Percentiles rank a stretch among this genome's conserved stretches.
These are phyloP conservation scores for Cylloceria caligata DNA, from an alignment of 2,888 invertebrate genomes.

Conservation along the genomic window DNA sequence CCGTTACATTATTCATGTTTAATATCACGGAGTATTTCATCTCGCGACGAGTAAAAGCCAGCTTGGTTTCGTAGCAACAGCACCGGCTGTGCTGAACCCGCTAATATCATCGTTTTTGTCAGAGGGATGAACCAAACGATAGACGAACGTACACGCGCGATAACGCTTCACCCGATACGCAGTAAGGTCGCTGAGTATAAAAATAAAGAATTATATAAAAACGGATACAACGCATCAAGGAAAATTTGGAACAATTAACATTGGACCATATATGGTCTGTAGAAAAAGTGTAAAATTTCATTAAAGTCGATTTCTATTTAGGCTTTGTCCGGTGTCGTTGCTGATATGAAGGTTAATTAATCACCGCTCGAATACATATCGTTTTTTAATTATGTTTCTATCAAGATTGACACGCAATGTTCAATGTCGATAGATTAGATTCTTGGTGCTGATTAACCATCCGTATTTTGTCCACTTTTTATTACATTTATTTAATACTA, in stretches of 20 bases:
- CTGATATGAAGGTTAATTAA: slow-evolving; percentile 48
- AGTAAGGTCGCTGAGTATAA: no score
- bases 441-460: slow-evolving; percentile 18
- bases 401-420: slow-evolving; percentile 63
- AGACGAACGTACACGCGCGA: slow-evolving; percentile 53
- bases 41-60: slow-evolving; percentile 74
- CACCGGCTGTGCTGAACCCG: slow-evolving; percentile 70
- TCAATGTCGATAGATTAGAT: slow-evolving; percentile 39
- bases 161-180: no score
- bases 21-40: slow-evolving; percentile 83
- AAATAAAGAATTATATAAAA: slow-evolving; percentile 19
- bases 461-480: slow-evolving; percentile 5
- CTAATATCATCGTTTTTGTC: slow-evolving; percentile 71
- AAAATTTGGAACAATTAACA: slow-evolving; percentile 36
- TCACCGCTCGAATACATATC: slow-evolving; percentile 48
- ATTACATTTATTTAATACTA: neutral
- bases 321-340: slow-evolving; percentile 20
- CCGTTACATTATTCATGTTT: slow-evolving; percentile 84
- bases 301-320: slow-evolving; percentile 44
- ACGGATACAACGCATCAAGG: neutral
- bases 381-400: slow-evolving; percentile 60
- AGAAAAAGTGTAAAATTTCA: slow-evolving; percentile 48
- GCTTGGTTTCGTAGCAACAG: slow-evolving; percentile 68
- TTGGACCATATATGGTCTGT: neutral
- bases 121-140: slow-evolving; percentile 70